A percentile compares a stretch with the other conserved stretches of the same genome.
Conservation (phyloP, 2,797 vertebrate genomes). For the Staurois parvus region DNA sequence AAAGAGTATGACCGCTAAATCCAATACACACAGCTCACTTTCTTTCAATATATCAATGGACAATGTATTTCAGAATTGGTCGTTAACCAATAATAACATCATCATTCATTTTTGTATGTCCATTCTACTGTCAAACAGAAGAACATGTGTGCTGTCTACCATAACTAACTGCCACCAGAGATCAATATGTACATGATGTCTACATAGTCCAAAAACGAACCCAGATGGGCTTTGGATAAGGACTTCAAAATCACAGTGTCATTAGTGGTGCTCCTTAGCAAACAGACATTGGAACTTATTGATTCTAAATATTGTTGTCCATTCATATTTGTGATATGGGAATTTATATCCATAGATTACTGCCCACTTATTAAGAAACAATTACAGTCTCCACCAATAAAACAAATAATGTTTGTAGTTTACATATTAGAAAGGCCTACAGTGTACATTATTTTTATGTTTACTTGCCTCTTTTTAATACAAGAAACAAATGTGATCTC, state of each 20-base stretch:
- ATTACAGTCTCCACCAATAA: neutral
- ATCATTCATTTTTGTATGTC: neutral
- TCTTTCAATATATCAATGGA: neutral
- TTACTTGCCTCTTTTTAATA: neutral
- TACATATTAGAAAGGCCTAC: neutral
- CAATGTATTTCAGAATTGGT: neutral
- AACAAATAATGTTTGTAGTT: neutral
- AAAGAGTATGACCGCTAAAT: neutral
- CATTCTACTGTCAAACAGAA: constrained; percentile 12
- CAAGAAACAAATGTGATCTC: constrained; percentile 9
- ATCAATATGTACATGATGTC: constrained; percentile 39
- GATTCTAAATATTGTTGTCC: constrained; percentile 16
- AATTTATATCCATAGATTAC: constrained; percentile 9
- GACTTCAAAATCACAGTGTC: constrained; percentile 27
- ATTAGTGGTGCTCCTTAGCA: constrained; percentile 18
- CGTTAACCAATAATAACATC: neutral
- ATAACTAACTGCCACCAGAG: constrained; percentile 16
- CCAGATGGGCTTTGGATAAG: constrained; percentile 7
- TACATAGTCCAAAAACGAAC: constrained; percentile 13
- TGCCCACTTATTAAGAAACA: neutral
- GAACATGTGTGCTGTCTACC: neutral
- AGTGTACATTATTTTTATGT: neutral
- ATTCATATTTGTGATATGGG: neutral
- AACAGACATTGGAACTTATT: constrained; percentile 23
- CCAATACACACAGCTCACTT: neutral